phyloP scores from a whole-genome alignment of 2,113 vertebrate genomes.

The Neolamprologus kungweensis region DNA sequence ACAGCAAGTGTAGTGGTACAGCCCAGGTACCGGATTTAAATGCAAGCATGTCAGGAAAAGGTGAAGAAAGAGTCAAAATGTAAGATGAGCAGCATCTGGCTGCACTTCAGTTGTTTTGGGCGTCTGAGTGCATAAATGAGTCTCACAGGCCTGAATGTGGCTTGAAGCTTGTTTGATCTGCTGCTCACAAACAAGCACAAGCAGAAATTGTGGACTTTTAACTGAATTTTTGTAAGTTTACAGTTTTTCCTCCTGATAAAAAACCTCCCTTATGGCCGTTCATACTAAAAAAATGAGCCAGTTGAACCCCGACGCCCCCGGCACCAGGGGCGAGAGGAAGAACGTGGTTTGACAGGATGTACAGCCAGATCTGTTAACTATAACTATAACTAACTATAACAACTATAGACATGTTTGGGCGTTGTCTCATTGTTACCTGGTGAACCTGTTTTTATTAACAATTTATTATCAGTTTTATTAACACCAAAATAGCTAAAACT shows the following conservation, averaged over 20 bases:
- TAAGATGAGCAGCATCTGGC: background rate
- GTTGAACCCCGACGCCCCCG: background rate
- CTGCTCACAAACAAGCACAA: background rate
- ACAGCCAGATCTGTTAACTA: background rate
- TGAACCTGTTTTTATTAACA: background rate
- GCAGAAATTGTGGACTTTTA: background rate
- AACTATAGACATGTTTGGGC: background rate
- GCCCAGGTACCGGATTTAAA: fast-evolving
- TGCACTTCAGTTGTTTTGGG: background rate
- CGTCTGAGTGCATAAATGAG: background rate
- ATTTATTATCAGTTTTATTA: background rate
- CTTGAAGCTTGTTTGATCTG: background rate
- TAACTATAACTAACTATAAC: background rate
- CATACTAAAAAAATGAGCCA: background rate
- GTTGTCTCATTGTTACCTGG: background rate
- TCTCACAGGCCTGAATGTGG: background rate
- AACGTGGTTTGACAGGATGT: background rate
- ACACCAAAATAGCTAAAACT: background rate
- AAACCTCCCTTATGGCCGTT: background rate
- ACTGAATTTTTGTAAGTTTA: background rate
- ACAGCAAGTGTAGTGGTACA: background rate
- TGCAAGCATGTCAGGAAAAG: background rate
- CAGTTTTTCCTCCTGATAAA: background rate
- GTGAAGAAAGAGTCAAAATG: background rate
- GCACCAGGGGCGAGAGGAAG: background rate